phyloP scores from a whole-genome alignment of 2,113 vertebrate genomes.

The Tachuris rubrigastra region DNA sequence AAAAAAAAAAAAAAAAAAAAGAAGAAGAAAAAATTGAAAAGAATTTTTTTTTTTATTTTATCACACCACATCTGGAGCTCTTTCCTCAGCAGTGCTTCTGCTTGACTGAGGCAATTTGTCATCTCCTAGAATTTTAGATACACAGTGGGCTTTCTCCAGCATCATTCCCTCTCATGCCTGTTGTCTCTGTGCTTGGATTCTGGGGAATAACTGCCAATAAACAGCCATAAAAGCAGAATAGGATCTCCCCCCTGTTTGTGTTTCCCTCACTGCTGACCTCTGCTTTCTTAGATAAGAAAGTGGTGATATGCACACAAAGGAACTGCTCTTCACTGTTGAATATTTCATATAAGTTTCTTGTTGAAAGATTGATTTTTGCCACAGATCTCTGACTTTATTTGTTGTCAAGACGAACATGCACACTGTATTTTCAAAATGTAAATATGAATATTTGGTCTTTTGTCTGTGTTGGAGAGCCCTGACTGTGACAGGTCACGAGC shows the following conservation, averaged over 20 bases:
- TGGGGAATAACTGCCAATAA: background rate
- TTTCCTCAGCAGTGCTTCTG: background rate
- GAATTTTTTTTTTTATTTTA: background rate
- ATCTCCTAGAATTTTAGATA: background rate
- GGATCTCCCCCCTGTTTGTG: background rate
- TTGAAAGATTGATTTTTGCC: conserved; percentile 14
- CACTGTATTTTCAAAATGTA: background rate
- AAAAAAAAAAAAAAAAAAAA: background rate
- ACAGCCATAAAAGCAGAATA: background rate
- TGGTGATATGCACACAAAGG: background rate
- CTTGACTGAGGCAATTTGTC: background rate
- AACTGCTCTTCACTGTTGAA: background rate
- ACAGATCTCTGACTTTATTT: background rate
- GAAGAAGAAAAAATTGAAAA: background rate
- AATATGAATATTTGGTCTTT: background rate
- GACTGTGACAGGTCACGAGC: background rate
- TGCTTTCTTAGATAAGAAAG: background rate
- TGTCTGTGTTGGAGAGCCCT: background rate
- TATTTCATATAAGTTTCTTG: background rate
- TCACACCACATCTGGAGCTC: background rate
- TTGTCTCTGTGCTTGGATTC: background rate
- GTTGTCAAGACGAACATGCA: background rate
- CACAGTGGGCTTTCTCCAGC: background rate
- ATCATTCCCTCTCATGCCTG: background rate
- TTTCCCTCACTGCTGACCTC: background rate